These are phyloP conservation scores for Papilio polyxenes DNA, from an alignment of 1,140 invertebrate genomes.

Conservation along the genomic window DNA sequence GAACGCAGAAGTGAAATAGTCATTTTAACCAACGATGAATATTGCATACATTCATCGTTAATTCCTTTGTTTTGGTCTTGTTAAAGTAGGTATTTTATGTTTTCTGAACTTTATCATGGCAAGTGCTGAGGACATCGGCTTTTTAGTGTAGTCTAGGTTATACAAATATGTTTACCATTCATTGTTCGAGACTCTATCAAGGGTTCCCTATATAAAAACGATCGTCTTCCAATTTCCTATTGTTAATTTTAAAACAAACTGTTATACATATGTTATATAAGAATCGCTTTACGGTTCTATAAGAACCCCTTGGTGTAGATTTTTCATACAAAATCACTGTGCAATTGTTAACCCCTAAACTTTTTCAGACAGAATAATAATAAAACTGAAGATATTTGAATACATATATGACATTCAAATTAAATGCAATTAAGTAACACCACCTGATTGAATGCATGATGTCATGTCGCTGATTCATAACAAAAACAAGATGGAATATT, in stretches of 20 bases:
- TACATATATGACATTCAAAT: neutral
- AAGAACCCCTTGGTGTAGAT: neutral
- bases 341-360: neutral
- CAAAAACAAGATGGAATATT: slow-evolving; percentile 36
- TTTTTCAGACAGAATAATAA: neutral
- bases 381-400: neutral
- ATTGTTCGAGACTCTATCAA: neutral
- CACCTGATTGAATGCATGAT: slow-evolving; percentile 39
- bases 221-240: neutral
- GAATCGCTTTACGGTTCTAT: too few species aligned
- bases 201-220: neutral
- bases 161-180: neutral
- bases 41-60: too few species aligned
- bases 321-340: neutral
- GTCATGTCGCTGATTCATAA: slow-evolving; percentile 59
- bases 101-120: neutral
- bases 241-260: neutral
- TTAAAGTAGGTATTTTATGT: neutral
- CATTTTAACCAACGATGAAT: neutral
- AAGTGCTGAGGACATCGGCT: neutral
- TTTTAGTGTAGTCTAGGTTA: neutral
- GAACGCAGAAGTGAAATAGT: neutral
- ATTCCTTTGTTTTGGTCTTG: neutral
- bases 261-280: too few species aligned
- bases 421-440: slow-evolving; percentile 2